phyloP scores from a whole-genome alignment of 1,140 invertebrate species.

The Carposina sasakii region DNA sequence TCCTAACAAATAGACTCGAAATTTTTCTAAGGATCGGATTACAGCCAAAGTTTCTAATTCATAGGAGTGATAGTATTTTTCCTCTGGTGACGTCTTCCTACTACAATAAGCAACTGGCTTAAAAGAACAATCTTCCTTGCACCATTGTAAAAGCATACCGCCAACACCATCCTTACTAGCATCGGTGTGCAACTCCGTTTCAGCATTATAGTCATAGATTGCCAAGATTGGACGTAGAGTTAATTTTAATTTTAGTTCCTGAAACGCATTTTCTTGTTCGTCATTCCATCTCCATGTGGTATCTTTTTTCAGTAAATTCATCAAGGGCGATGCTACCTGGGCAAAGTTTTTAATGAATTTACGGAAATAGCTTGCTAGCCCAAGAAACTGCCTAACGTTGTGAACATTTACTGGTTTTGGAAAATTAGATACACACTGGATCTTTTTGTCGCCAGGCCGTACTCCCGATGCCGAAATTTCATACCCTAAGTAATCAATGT shows the following conservation, averaged over 20 bases:
- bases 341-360: background rate
- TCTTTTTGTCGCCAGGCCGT: background rate
- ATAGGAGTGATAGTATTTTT: background rate
- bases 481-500: background rate
- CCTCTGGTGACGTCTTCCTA: background rate
- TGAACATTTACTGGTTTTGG: background rate
- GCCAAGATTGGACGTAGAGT: conserved; percentile 2
- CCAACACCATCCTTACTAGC: conserved; percentile 10
- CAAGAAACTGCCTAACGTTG: background rate
- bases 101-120: background rate
- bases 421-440: background rate
- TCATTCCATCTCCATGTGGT: background rate
- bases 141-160: conserved; percentile 6
- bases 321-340: background rate
- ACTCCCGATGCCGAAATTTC: too few relatives aligned
- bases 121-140: background rate
- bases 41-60: background rate
- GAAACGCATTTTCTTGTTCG: conserved; percentile 6
- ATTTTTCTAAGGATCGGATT: background rate
- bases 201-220: conserved; percentile 1
- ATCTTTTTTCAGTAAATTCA: background rate
- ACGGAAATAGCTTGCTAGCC: background rate
- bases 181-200: conserved; percentile 10
- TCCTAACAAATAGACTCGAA: background rate
- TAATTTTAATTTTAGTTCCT: conserved; percentile 2